Evolutionary conservation across 1,140 invertebrate species (phyloP).

Genomic region (Caligus rogercresseyi): DNA sequence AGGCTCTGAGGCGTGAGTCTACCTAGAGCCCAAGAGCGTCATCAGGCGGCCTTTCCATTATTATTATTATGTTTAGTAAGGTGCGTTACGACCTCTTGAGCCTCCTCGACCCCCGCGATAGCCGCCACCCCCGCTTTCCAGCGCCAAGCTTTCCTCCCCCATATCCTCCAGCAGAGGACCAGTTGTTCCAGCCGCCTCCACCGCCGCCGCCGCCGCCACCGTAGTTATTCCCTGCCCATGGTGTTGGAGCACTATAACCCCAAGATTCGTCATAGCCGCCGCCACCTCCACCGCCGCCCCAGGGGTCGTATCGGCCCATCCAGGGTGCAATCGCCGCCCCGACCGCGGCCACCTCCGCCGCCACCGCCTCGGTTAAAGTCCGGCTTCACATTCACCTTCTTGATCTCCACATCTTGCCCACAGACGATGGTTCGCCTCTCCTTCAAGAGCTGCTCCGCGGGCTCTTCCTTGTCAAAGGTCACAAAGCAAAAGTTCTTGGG

Average conservation of each 20-base stretch:
- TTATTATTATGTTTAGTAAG: not conserved
- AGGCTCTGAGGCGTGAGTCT: no score
- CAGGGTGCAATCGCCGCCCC: constrained; percentile 1
- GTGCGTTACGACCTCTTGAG: not conserved
- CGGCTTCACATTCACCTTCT: constrained; percentile 16
- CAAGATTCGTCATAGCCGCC: constrained; percentile 5
- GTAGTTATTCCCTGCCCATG: not conserved
- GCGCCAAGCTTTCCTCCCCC: not conserved
- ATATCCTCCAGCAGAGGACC: not conserved
- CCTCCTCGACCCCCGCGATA: not conserved
- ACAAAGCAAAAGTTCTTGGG: constrained; percentile 19
- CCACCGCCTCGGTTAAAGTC: constrained; percentile 1
- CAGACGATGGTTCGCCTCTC: not conserved
- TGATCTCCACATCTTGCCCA: constrained; percentile 17
- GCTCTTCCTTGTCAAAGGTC: constrained; percentile 19
- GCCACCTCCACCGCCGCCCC: not conserved
- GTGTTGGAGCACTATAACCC: not conserved
- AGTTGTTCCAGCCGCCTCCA: not conserved
- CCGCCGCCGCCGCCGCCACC: not conserved
- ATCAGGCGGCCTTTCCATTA: no score
- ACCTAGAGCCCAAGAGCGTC: no score
- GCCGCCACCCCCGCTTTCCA: not conserved
- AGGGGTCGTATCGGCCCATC: constrained; percentile 8
- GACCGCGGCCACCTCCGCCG: constrained; percentile 9
- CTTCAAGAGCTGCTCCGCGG: constrained; percentile 14